Conservation (phyloP, 2,888 invertebrate genomes). For the Aporophyla lueneburgensis region DNA sequence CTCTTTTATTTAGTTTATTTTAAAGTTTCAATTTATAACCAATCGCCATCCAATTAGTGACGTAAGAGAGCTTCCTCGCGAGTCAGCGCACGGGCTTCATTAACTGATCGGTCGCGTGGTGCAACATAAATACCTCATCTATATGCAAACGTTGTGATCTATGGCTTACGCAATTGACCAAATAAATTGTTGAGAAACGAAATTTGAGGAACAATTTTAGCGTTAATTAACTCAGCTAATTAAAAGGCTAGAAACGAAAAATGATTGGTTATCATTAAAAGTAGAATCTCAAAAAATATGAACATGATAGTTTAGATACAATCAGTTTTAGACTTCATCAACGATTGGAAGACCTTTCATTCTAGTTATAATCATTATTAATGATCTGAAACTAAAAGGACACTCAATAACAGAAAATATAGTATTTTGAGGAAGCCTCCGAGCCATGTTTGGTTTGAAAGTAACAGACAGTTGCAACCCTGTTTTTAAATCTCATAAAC, state of each 20-base stretch:
- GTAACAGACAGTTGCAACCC: no score
- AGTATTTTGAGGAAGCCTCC: no score
- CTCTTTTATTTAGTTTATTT: background rate
- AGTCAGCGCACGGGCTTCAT: constrained; percentile 30
- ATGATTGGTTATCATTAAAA: background rate
- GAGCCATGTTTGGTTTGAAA: no score
- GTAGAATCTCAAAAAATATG: background rate
- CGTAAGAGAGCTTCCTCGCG: constrained; percentile 18
- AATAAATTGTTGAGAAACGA: background rate
- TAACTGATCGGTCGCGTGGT: constrained; percentile 21
- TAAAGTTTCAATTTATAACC: background rate
- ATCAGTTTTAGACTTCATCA: background rate
- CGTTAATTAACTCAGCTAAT: background rate
- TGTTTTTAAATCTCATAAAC: no score
- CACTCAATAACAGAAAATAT: no score
- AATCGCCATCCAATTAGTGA: constrained; percentile 29
- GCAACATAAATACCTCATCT: constrained; percentile 23
- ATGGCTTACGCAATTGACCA: constrained; percentile 3
- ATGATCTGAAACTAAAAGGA: background rate
- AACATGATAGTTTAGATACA: background rate
- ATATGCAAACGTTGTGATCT: constrained; percentile 20
- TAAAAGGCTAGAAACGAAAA: background rate
- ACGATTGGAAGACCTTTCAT: background rate
- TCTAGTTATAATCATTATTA: background rate
- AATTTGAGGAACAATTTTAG: background rate